phyloP scores from a whole-genome alignment of 2,888 invertebrate genomes.

The Alitta virens region DNA sequence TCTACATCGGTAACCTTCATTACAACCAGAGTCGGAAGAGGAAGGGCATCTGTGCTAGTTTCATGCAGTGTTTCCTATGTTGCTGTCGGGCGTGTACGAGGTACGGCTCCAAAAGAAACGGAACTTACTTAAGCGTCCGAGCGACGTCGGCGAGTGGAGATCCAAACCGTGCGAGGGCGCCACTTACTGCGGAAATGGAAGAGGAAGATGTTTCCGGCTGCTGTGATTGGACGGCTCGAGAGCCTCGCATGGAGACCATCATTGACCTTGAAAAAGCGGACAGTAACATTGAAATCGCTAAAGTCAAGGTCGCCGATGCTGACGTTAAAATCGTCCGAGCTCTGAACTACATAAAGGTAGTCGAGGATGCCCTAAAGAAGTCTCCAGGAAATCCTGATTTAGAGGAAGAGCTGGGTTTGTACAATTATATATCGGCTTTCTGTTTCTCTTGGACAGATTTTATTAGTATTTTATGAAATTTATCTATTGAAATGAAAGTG shows the following conservation, averaged over 20 bases:
- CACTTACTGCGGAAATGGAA: slow-evolving; percentile 6
- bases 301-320: slow-evolving; percentile 32
- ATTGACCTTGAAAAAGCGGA: slow-evolving; percentile 32
- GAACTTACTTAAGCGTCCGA: slow-evolving; percentile 28
- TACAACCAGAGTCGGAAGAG: slow-evolving; percentile 15
- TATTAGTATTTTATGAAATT: no score
- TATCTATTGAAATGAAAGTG: no score
- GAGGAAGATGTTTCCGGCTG: slow-evolving; percentile 17
- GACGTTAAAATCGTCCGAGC: slow-evolving; percentile 31
- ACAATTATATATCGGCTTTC: not conserved
- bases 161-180: slow-evolving; percentile 15
- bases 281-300: slow-evolving; percentile 32
- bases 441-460: not conserved
- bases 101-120: slow-evolving; percentile 20
- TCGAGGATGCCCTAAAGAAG: slow-evolving; percentile 34
- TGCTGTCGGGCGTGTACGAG: slow-evolving; percentile 21
- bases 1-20: slow-evolving; percentile 30
- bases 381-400: slow-evolving; percentile 30
- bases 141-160: slow-evolving; percentile 21
- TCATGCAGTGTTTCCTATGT: slow-evolving; percentile 15
- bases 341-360: slow-evolving; percentile 32
- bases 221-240: slow-evolving; percentile 22
- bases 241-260: slow-evolving; percentile 27
- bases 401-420: slow-evolving; percentile 28
- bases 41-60: slow-evolving; percentile 12